These are phyloP conservation scores for Mustelus asterias DNA, from an alignment of 2,113 vertebrate genomes.

Conservation along the genomic window DNA sequence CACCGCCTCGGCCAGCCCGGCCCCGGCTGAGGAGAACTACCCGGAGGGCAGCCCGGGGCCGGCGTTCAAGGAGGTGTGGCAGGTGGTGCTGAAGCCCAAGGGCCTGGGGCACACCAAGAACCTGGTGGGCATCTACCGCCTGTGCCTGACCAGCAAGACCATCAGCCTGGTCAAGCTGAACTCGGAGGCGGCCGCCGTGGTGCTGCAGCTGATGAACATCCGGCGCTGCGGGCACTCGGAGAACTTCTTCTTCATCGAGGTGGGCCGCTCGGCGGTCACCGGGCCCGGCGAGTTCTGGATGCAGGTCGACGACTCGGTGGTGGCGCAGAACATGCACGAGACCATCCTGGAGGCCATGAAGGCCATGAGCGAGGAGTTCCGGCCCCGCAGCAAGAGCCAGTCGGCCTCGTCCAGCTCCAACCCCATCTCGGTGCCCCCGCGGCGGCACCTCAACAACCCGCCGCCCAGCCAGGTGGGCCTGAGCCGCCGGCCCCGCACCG, in stretches of 20 bases:
- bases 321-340: conserved; percentile 86
- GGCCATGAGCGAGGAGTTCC: conserved; percentile 82
- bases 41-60: conserved; percentile 68
- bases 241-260: conserved; percentile 86
- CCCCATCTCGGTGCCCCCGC: conserved; percentile 76
- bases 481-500: conserved; percentile 68
- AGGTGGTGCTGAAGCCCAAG: conserved; percentile 83
- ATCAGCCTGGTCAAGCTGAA: conserved; percentile 85
- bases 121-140: conserved; percentile 80
- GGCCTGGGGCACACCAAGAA: conserved; percentile 83
- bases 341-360: conserved; percentile 84
- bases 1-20: conserved; percentile 49
- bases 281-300: conserved; percentile 85
- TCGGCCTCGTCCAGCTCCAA: conserved; percentile 76
- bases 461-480: conserved; percentile 80
- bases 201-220: conserved; percentile 84
- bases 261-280: conserved; percentile 75
- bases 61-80: conserved; percentile 83
- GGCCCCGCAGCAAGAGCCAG: conserved; percentile 82
- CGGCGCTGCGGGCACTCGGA: conserved; percentile 79
- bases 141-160: conserved; percentile 82
- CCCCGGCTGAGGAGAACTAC: conserved; percentile 63
- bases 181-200: conserved; percentile 75
- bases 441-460: conserved; percentile 75
- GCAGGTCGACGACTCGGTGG: conserved; percentile 82